These are phyloP conservation scores for Chaunax sp. DNA, from an alignment of 2,797 vertebrate species.

Conservation along the genomic window DNA sequence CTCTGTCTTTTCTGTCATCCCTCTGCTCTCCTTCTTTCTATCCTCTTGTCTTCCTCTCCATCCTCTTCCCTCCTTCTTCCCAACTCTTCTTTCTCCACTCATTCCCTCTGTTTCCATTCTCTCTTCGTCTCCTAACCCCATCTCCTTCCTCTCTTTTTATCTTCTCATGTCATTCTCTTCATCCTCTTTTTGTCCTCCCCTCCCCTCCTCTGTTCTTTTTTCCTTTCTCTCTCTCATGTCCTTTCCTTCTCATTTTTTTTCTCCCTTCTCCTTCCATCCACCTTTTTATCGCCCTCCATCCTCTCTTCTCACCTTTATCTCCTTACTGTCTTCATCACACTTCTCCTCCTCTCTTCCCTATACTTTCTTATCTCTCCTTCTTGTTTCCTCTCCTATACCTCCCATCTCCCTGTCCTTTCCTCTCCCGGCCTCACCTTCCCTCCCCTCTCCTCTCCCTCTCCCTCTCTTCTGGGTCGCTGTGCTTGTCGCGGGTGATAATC, in stretches of 20 bases:
- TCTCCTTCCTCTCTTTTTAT: not conserved
- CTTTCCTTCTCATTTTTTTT: not conserved
- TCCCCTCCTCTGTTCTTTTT: not conserved
- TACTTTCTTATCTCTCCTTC: not conserved
- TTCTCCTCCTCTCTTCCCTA: not conserved
- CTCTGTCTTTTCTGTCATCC: not conserved
- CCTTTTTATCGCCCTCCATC: not conserved
- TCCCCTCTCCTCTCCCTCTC: not conserved
- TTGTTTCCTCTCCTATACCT: not conserved
- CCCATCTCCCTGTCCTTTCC: not conserved
- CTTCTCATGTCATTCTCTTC: not conserved
- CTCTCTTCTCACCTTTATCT: conserved; percentile 6
- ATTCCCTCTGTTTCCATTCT: not conserved
- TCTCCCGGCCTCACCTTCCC: not conserved
- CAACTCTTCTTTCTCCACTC: not conserved
- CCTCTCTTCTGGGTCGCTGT: conserved; percentile 66
- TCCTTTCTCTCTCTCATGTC: not conserved
- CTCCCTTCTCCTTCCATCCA: no score
- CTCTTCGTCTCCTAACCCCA: not conserved
- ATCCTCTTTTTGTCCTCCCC: not conserved
- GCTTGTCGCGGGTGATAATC: conserved; percentile 83
- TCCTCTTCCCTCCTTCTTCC: not conserved
- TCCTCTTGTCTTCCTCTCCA: not conserved
- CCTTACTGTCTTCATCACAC: no score
- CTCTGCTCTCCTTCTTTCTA: not conserved